phyloP scores from a whole-genome alignment of 2,113 vertebrate species.

The Myxocyprinus asiaticus region DNA sequence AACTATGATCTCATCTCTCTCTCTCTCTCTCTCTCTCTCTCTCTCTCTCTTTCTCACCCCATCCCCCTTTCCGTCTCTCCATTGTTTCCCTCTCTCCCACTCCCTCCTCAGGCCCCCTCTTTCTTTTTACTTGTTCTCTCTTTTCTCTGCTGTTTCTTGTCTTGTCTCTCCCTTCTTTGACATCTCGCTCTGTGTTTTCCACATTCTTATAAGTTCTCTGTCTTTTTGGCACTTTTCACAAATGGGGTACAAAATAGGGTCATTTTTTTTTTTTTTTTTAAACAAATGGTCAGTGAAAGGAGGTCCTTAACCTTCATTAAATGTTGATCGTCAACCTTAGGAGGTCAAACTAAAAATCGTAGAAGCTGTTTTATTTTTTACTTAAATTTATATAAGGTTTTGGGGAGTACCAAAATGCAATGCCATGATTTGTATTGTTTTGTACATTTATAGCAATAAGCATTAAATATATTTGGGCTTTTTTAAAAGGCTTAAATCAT shows the following conservation, averaged over 20 bases:
- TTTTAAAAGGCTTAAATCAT: too few species aligned
- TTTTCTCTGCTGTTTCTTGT: slow-evolving; percentile 33
- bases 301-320: not conserved
- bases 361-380: too few species aligned
- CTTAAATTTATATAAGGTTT: not conserved
- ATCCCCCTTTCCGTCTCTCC: not conserved
- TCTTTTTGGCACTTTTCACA: not conserved
- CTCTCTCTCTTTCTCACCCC: slow-evolving; percentile 39
- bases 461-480: too few species aligned
- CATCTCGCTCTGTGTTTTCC: slow-evolving; percentile 52
- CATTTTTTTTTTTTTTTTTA: not conserved
- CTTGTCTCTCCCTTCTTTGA: slow-evolving; percentile 44
- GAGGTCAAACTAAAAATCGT: too few species aligned
- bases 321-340: too few species aligned
- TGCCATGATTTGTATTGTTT: too few species aligned
- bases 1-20: slow-evolving; percentile 81
- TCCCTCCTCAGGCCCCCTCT: slow-evolving; percentile 58
- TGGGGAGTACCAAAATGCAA: too few species aligned
- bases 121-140: slow-evolving; percentile 50
- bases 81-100: slow-evolving; percentile 58
- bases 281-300: not conserved
- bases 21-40: slow-evolving; percentile 32
- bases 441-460: too few species aligned
- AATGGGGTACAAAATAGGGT: not conserved
- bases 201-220: slow-evolving; percentile 45